Percentiles rank a stretch among this genome's conserved stretches.
phyloP scores from a whole-genome alignment of 2,797 vertebrate genomes.

The Danio tinwini region DNA sequence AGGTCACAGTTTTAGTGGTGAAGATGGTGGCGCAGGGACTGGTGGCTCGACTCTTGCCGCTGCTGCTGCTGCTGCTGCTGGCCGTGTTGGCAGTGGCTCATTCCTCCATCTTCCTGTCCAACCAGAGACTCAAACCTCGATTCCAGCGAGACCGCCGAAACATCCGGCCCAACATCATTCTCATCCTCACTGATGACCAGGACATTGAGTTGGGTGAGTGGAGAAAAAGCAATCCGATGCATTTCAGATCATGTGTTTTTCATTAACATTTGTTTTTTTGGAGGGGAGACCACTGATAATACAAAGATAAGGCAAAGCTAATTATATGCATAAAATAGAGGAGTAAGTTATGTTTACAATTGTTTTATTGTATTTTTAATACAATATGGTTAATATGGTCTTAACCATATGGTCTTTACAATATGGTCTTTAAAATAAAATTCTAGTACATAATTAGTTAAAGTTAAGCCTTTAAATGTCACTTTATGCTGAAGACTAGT shows the following conservation, averaged over 20 bases:
- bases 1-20: constrained; percentile 36
- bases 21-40: constrained; percentile 80
- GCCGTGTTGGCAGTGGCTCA: constrained; percentile 74
- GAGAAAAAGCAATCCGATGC: not conserved
- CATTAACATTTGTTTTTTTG: too few species aligned
- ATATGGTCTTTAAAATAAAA: too few species aligned
- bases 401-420: too few species aligned
- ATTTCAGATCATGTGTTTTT: not conserved
- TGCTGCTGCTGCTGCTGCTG: constrained; percentile 67
- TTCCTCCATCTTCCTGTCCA: constrained; percentile 80
- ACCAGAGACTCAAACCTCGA: constrained; percentile 88
- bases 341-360: too few species aligned
- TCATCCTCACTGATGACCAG: constrained; percentile 95
- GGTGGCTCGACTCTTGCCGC: constrained; percentile 73
- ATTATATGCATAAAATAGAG: too few species aligned
- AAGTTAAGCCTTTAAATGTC: too few species aligned
- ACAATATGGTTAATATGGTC: too few species aligned
- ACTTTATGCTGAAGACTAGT: too few species aligned
- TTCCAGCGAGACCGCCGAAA: constrained; percentile 94
- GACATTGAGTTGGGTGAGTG: constrained; percentile 91
- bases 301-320: too few species aligned
- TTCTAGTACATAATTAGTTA: too few species aligned
- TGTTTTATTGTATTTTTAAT: too few species aligned
- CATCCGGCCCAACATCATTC: constrained; percentile 97
- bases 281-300: too few species aligned